Evolutionary conservation across 2,113 vertebrate genomes (phyloP).

Genomic region (Megaceryle torquata): DNA sequence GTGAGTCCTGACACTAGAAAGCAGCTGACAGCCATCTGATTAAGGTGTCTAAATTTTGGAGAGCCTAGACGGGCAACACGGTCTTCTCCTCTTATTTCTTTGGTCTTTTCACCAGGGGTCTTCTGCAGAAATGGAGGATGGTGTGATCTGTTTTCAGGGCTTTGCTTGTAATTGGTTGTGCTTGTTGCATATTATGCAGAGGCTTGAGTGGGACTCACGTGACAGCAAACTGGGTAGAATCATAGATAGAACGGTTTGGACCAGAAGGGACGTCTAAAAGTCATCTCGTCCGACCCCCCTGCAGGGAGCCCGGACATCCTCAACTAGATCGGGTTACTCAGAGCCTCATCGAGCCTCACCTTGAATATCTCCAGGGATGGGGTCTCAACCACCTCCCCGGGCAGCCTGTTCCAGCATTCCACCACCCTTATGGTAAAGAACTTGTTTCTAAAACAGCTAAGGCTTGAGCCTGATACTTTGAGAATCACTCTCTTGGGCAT

Average conservation of each 20-base stretch:
- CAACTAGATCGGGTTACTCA: too few species aligned
- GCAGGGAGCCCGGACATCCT: too few species aligned
- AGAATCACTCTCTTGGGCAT: neutral
- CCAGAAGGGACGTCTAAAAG: too few species aligned
- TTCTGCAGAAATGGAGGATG: neutral
- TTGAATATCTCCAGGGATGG: too few species aligned
- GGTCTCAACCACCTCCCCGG: too few species aligned
- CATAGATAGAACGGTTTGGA: too few species aligned
- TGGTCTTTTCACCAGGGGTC: neutral
- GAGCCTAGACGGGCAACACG: accelerated
- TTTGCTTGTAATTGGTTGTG: accelerated
- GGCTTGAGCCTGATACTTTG: neutral
- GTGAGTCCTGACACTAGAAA: neutral
- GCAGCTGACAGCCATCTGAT: neutral
- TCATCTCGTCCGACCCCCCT: too few species aligned
- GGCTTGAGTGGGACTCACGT: neutral
- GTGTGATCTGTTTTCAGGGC: neutral
- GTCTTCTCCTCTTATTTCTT: neutral
- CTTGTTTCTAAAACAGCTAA: neutral
- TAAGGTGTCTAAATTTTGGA: neutral
- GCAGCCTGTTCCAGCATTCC: too few species aligned
- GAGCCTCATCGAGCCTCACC: too few species aligned
- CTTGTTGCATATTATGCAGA: neutral
- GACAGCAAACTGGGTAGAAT: neutral
- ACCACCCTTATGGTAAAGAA: too few species aligned